These are phyloP conservation scores for Turnix velox DNA, from an alignment of 2,113 vertebrate species.

Conservation along the genomic window DNA sequence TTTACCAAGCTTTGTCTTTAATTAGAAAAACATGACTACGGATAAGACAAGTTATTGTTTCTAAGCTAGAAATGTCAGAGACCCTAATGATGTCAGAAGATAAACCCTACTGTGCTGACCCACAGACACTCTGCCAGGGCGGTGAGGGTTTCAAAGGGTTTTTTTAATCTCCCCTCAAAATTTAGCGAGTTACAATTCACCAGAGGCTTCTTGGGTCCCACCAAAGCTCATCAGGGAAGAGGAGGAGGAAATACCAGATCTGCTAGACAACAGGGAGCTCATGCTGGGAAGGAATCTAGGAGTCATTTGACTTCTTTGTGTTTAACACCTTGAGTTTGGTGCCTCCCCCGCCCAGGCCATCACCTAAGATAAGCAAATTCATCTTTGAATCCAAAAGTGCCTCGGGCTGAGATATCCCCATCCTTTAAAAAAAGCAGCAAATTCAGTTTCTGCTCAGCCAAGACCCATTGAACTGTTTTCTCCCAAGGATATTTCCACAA, in stretches of 20 bases:
- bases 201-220: background rate
- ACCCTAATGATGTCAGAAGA: slow-evolving; percentile 53
- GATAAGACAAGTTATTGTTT: slow-evolving; percentile 65
- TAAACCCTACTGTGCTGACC: background rate
- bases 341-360: background rate
- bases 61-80: slow-evolving; percentile 54
- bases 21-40: slow-evolving; percentile 65
- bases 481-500: background rate
- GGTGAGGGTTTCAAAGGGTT: background rate
- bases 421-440: background rate
- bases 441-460: background rate
- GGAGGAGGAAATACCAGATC: background rate
- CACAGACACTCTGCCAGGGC: background rate
- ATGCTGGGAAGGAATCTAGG: background rate
- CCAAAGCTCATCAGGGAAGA: background rate
- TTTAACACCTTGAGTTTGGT: background rate
- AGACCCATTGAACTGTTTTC: background rate
- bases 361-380: slow-evolving; percentile 15
- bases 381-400: background rate
- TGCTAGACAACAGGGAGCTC: background rate
- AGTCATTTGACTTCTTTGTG: slow-evolving; percentile 14
- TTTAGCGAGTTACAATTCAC: background rate
- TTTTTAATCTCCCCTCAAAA: background rate
- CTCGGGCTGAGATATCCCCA: background rate
- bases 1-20: slow-evolving; percentile 68